Conservation (phyloP, 2,888 invertebrate genomes). For the Fabriciana adippe region DNA sequence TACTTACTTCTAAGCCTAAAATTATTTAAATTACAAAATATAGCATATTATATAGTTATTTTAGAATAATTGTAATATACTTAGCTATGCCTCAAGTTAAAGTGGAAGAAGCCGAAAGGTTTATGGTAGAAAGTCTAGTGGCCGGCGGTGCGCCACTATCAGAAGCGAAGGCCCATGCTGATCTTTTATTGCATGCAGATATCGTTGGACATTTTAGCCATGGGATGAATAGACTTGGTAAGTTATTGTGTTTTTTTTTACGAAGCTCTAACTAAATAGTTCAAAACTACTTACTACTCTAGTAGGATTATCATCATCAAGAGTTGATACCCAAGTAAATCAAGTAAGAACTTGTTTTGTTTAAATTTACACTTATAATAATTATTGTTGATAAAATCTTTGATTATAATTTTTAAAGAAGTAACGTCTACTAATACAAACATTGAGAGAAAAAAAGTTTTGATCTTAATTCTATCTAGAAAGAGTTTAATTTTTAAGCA, state of each 20-base stretch:
- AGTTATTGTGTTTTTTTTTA: conserved; percentile 40
- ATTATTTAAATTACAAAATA: too few relatives aligned
- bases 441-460: not conserved
- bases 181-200: conserved; percentile 88
- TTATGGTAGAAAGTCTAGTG: conserved; percentile 83
- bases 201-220: conserved; percentile 93
- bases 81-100: conserved; percentile 67
- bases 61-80: conserved; percentile 8
- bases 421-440: not conserved
- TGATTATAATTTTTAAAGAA: not conserved
- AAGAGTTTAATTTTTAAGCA: too few relatives aligned
- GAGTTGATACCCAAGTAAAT: too few relatives aligned
- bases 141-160: conserved; percentile 81
- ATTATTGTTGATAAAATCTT: too few relatives aligned
- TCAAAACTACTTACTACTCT: not conserved
- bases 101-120: conserved; percentile 80
- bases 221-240: conserved; percentile 91
- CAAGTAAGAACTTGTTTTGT: too few relatives aligned
- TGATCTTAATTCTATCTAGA: too few relatives aligned
- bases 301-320: not conserved
- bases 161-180: conserved; percentile 84
- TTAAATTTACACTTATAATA: too few relatives aligned
- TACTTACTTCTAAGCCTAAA: too few relatives aligned
- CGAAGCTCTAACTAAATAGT: not conserved
- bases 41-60: too few relatives aligned